phyloP scores from a whole-genome alignment of 1,140 invertebrate genomes.

The Triops longicaudatus region DNA sequence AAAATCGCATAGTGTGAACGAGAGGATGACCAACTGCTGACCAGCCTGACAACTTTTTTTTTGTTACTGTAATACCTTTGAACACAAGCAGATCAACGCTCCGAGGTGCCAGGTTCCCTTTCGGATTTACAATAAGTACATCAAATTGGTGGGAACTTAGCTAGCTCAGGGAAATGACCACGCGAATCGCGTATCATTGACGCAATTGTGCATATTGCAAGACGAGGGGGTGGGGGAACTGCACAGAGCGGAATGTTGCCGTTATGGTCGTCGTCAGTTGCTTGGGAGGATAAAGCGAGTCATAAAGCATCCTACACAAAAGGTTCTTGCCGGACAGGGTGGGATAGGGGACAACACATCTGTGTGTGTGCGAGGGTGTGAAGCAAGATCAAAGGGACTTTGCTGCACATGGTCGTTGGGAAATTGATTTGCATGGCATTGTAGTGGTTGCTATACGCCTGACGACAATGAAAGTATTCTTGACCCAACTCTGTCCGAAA shows the following conservation, averaged over 20 bases:
- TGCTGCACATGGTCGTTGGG: neutral
- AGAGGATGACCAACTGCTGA: too few relatives aligned
- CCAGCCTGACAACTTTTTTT: too few relatives aligned
- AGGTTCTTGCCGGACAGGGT: neutral
- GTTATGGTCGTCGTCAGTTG: neutral
- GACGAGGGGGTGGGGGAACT: neutral
- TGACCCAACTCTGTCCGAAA: neutral
- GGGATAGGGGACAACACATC: neutral
- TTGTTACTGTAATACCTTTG: too few relatives aligned
- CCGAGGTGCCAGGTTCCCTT: too few relatives aligned
- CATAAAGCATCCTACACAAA: constrained; percentile 6
- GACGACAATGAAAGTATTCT: neutral
- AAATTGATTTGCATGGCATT: neutral
- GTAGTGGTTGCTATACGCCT: neutral
- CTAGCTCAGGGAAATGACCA: neutral
- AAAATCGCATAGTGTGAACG: too few relatives aligned
- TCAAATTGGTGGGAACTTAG: neutral
- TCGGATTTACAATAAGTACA: too few relatives aligned
- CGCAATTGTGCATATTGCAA: neutral
- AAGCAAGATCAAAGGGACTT: neutral
- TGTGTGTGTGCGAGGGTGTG: constrained; percentile 5
- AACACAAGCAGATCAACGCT: too few relatives aligned
- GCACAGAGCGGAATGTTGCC: neutral
- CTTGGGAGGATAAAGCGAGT: neutral
- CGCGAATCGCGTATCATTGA: neutral